phyloP scores from a whole-genome alignment of 2,797 vertebrate species.

The Microhierax caerulescens region DNA sequence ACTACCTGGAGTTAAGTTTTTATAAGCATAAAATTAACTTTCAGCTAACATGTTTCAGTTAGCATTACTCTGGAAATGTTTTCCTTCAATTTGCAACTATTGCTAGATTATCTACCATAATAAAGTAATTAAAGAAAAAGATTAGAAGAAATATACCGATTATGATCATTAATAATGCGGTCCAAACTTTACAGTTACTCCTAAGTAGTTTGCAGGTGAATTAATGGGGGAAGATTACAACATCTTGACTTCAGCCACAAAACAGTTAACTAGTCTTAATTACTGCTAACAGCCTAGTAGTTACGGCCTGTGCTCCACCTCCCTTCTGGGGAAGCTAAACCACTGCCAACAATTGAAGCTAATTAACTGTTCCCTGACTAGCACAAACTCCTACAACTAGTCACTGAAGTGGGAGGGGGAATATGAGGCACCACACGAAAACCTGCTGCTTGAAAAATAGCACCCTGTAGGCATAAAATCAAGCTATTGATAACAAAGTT shows the following conservation, averaged over 20 bases:
- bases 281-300: neutral
- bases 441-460: neutral
- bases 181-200: neutral
- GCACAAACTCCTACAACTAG: neutral
- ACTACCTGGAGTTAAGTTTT: neutral
- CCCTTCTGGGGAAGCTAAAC: neutral
- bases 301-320: neutral
- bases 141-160: neutral
- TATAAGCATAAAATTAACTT: neutral
- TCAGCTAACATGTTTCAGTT: neutral
- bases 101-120: neutral
- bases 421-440: neutral
- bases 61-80: neutral
- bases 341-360: neutral
- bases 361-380: slow-evolving; percentile 3
- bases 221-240: neutral
- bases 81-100: neutral
- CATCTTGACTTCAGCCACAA: neutral
- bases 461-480: neutral
- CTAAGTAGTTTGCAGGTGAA: neutral
- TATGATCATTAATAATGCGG: neutral
- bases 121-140: neutral
- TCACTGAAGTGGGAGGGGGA: neutral
- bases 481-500: neutral
- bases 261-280: slow-evolving; percentile 2